Conservation (phyloP, 2,797 vertebrate genomes). For the Mionectes olivaceus region DNA sequence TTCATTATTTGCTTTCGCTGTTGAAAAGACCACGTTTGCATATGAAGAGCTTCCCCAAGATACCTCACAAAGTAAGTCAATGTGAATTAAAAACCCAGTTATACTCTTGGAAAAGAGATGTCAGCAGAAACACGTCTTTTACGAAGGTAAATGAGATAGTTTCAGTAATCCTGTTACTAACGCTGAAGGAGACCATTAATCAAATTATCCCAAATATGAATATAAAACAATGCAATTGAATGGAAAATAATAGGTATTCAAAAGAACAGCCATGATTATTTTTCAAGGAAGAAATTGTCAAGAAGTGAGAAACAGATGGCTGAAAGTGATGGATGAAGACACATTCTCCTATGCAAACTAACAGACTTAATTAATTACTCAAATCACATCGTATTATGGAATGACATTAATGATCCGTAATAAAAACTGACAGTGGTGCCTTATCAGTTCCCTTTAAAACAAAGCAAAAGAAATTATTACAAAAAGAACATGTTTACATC, state of each 20-base stretch:
- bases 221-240: slow-evolving; percentile 46
- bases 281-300: slow-evolving; percentile 41
- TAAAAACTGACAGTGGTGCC: slow-evolving; percentile 32
- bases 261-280: slow-evolving; percentile 59
- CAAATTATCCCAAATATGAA: slow-evolving; percentile 45
- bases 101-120: not conserved
- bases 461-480: slow-evolving; percentile 19
- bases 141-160: not conserved
- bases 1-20: slow-evolving; percentile 15
- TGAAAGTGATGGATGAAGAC: slow-evolving; percentile 29
- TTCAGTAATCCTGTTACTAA: slow-evolving; percentile 24
- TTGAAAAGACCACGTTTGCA: slow-evolving; percentile 34
- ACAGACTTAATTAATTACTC: slow-evolving; percentile 58
- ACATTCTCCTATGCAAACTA: slow-evolving; percentile 45
- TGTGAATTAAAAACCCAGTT: slow-evolving; percentile 44
- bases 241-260: slow-evolving; percentile 40
- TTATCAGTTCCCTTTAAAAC: slow-evolving; percentile 30
- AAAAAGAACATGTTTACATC: not conserved
- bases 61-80: slow-evolving; percentile 25
- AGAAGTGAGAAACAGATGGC: slow-evolving; percentile 64
- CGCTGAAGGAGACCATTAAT: slow-evolving; percentile 46
- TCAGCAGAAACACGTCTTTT: not conserved
- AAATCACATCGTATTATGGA: slow-evolving; percentile 35
- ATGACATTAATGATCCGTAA: slow-evolving; percentile 51
- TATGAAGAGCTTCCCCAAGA: not conserved